phyloP scores from a whole-genome alignment of 2,113 vertebrate species.

The Oceanites oceanicus region DNA sequence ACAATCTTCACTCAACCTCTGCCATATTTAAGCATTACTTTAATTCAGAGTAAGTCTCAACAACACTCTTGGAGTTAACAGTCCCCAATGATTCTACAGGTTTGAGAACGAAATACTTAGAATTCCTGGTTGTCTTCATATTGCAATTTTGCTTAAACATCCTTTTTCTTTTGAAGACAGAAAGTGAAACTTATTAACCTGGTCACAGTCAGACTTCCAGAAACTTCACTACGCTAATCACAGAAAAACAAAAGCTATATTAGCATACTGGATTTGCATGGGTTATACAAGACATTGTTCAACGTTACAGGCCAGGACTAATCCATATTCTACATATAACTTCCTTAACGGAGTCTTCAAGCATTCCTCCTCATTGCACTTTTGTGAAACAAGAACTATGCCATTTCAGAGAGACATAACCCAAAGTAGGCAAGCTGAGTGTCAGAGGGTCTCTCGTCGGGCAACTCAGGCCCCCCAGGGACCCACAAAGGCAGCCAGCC shows the following conservation, averaged over 20 bases:
- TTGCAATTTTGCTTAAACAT: background rate
- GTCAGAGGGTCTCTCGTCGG: rapidly evolving
- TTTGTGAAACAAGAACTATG: background rate
- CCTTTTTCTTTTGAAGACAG: background rate
- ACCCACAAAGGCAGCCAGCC: background rate
- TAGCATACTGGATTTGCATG: background rate
- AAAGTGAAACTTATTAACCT: background rate
- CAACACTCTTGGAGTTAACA: background rate
- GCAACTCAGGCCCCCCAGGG: rapidly evolving
- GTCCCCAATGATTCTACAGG: rapidly evolving
- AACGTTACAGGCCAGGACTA: background rate
- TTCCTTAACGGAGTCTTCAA: background rate
- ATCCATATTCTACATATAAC: background rate
- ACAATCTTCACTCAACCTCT: background rate
- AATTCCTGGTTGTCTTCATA: background rate
- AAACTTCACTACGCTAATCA: background rate
- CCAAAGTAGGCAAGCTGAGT: rapidly evolving
- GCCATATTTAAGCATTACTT: background rate
- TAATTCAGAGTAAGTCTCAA: background rate
- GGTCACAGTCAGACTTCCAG: background rate
- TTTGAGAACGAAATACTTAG: background rate
- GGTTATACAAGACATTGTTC: background rate
- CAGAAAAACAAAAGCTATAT: background rate
- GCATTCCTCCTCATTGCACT: background rate
- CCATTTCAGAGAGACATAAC: background rate